These are phyloP conservation scores for Aplochiton taeniatus DNA, from an alignment of 2,797 vertebrate genomes.

Conservation along the genomic window DNA sequence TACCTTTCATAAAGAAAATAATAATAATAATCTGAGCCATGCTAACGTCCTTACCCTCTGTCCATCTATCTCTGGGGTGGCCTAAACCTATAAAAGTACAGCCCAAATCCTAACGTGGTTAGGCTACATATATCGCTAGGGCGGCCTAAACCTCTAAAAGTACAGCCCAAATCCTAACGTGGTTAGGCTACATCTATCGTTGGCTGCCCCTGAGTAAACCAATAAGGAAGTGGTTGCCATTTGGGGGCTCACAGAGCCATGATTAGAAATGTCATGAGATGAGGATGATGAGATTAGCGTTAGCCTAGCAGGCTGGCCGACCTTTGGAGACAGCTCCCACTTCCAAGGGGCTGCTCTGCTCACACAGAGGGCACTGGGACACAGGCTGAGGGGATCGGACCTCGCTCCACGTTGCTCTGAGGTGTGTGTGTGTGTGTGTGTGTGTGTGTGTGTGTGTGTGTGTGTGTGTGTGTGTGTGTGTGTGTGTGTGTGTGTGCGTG, in stretches of 20 bases:
- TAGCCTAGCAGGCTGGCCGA: constrained; percentile 45
- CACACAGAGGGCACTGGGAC: too few species aligned
- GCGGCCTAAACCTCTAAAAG: background rate
- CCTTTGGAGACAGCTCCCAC: constrained; percentile 42
- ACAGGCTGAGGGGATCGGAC: too few species aligned
- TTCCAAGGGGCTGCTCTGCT: too few species aligned
- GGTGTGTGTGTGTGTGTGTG: constrained; percentile 2
- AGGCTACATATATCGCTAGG: background rate
- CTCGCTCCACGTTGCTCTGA: background rate
- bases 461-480: background rate
- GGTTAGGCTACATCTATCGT: background rate
- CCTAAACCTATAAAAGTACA: background rate
- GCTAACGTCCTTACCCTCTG: constrained; percentile 48
- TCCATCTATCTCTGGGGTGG: background rate
- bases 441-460: background rate
- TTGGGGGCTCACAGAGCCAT: constrained; percentile 36
- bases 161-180: too few species aligned
- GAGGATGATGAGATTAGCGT: constrained; percentile 55
- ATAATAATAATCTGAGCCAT: background rate
- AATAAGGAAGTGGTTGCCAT: constrained; percentile 56
- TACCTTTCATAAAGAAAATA: too few species aligned
- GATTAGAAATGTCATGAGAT: constrained; percentile 62
- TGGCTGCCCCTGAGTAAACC: constrained; percentile 35
- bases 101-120: background rate
- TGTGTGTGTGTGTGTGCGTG: background rate